These are phyloP conservation scores for Epirrhoe alternata DNA, from an alignment of 2,888 invertebrate genomes.

Conservation along the genomic window DNA sequence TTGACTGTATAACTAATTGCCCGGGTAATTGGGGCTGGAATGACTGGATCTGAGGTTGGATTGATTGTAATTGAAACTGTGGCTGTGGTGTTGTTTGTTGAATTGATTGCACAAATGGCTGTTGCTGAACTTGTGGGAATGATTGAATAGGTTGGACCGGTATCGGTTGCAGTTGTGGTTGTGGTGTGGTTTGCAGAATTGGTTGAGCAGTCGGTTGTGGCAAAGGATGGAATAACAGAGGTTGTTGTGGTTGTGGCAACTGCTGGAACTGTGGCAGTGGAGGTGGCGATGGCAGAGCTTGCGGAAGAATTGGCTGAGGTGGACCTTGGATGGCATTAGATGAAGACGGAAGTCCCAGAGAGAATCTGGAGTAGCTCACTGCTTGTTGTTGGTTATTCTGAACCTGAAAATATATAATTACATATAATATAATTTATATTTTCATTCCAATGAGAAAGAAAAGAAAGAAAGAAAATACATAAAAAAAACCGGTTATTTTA, in stretches of 20 bases:
- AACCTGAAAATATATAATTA: slow-evolving; percentile 54
- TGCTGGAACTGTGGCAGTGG: slow-evolving; percentile 31
- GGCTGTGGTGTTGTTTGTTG: slow-evolving; percentile 18
- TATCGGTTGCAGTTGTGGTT: slow-evolving; percentile 14
- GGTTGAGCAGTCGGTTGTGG: slow-evolving; percentile 1
- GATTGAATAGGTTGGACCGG: background rate
- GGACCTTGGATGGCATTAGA: slow-evolving; percentile 35
- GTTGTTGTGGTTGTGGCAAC: slow-evolving; percentile 21
- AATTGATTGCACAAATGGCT: slow-evolving; percentile 11
- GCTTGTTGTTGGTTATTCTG: slow-evolving; percentile 60
- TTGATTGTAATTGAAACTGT: slow-evolving; percentile 16
- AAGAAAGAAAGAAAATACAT: too few relatives aligned
- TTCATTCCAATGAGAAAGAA: too few relatives aligned
- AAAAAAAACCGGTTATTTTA: too few relatives aligned
- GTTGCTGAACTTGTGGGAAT: background rate
- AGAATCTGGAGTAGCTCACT: slow-evolving; percentile 69
- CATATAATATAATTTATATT: background rate
- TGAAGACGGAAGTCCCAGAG: slow-evolving; percentile 54
- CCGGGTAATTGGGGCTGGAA: background rate
- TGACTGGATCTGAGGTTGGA: background rate
- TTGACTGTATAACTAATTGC: slow-evolving; percentile 6
- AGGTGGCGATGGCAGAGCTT: slow-evolving; percentile 33
- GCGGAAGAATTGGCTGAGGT: slow-evolving; percentile 30
- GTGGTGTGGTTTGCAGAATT: slow-evolving; percentile 18
- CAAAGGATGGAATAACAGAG: slow-evolving; percentile 19